phyloP scores from a whole-genome alignment of 2,888 invertebrate genomes.

The Parochlus steinenii region DNA sequence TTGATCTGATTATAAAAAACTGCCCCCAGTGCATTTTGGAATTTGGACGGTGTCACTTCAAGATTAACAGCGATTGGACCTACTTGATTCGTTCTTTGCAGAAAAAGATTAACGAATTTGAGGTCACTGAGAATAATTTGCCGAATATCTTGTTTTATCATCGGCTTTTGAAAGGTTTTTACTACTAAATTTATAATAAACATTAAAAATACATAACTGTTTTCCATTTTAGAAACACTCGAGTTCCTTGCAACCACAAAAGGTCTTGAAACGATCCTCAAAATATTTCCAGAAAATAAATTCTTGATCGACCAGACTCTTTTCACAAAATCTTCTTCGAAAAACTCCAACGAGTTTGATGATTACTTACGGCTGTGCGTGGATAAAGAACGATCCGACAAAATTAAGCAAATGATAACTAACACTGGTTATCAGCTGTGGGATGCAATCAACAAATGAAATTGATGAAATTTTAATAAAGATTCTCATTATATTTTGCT shows the following conservation, averaged over 20 bases:
- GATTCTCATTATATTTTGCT: too few relatives aligned
- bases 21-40: constrained; percentile 9
- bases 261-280: constrained; percentile 6
- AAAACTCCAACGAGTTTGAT: constrained; percentile 16
- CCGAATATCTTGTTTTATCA: constrained; percentile 7
- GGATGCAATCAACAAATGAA: constrained; percentile 19
- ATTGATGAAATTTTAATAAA: too few relatives aligned
- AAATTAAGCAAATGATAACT: constrained; percentile 40
- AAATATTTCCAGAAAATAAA: constrained; percentile 8
- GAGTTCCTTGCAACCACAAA: constrained; percentile 6
- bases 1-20: constrained; percentile 7
- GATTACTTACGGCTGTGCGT: constrained; percentile 34
- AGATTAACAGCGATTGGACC: constrained; percentile 9
- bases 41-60: constrained; percentile 8
- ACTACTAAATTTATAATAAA: too few relatives aligned
- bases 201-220: too few relatives aligned
- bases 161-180: constrained; percentile 6
- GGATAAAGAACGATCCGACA: constrained; percentile 42
- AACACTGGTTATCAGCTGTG: constrained; percentile 40
- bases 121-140: constrained; percentile 7
- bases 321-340: constrained; percentile 4
- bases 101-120: constrained; percentile 7
- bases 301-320: constrained; percentile 3
- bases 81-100: constrained; percentile 4
- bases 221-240: too few relatives aligned